These are phyloP conservation scores for Serrognathus titanus DNA, from an alignment of 2,888 invertebrate genomes.

Conservation along the genomic window DNA sequence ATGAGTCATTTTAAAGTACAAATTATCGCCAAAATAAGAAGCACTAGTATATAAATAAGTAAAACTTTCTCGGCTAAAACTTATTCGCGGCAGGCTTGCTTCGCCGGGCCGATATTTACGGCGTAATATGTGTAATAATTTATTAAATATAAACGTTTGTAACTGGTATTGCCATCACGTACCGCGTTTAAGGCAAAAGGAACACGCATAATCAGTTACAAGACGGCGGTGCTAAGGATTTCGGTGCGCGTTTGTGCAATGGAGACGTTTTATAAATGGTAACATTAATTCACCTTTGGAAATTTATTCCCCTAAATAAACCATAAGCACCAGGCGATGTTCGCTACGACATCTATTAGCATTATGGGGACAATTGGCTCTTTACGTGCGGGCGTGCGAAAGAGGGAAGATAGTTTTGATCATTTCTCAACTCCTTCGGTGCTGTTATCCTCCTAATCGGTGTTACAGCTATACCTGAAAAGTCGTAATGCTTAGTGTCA, in stretches of 20 bases:
- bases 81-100: neutral
- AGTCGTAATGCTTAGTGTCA: no score
- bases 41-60: neutral
- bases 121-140: conserved; percentile 17
- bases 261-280: conserved; percentile 20
- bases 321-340: conserved; percentile 16
- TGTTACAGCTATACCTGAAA: no score
- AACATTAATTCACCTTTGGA: conserved; percentile 19
- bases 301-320: conserved; percentile 22
- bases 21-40: no score
- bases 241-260: conserved; percentile 3
- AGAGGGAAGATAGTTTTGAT: neutral
- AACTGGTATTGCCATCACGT: conserved; percentile 10
- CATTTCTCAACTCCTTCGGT: neutral
- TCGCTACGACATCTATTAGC: conserved; percentile 24
- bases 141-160: conserved; percentile 19
- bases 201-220: neutral
- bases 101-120: conserved; percentile 11
- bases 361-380: conserved; percentile 24
- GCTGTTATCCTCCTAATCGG: no score
- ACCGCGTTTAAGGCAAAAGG: neutral
- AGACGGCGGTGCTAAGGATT: neutral
- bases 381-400: conserved; percentile 17
- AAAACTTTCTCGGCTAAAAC: conserved; percentile 1
- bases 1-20: no score